Conservation (phyloP, 2,888 invertebrate genomes). For the Ormyrus rosae region DNA sequence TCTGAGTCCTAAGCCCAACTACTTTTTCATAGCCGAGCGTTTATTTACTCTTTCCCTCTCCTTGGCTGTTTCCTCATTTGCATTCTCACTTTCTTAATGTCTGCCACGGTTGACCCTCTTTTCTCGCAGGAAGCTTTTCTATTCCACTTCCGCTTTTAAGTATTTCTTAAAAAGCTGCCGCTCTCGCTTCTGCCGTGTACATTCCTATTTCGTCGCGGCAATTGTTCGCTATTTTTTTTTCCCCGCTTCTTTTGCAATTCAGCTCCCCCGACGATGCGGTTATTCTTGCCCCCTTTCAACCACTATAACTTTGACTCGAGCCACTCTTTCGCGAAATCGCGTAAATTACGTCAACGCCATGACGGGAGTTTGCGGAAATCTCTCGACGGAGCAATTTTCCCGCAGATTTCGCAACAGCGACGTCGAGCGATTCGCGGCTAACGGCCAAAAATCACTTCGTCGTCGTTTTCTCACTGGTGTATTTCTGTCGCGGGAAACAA, state of each 20-base stretch:
- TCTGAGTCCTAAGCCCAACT: conserved; percentile 14
- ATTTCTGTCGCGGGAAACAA: conserved; percentile 18
- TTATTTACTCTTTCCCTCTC: conserved; percentile 7
- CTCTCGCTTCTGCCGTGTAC: not conserved
- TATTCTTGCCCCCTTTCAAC: no score
- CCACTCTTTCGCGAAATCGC: conserved; percentile 17
- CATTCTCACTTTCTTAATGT: conserved; percentile 52
- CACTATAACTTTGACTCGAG: no score
- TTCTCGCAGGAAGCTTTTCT: conserved; percentile 1
- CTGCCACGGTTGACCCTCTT: conserved; percentile 22
- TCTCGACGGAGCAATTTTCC: conserved; percentile 9
- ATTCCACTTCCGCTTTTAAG: conserved; percentile 24
- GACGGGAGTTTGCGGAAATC: not conserved
- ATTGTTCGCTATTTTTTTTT: conserved; percentile 24
- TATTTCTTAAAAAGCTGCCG: conserved; percentile 25
- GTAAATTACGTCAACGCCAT: conserved; percentile 32
- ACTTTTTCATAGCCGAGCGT: conserved; percentile 21
- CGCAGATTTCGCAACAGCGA: not conserved
- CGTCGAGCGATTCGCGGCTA: not conserved
- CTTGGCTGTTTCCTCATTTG: conserved; percentile 42
- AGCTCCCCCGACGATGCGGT: not conserved
- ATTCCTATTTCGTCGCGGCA: not conserved
- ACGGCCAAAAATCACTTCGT: conserved; percentile 34
- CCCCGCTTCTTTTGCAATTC: not conserved
- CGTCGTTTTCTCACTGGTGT: conserved; percentile 8